A percentile compares a stretch with the other conserved stretches of the same genome.
Conservation (phyloP, 2,888 invertebrate species). For the Diarsia rubi region DNA sequence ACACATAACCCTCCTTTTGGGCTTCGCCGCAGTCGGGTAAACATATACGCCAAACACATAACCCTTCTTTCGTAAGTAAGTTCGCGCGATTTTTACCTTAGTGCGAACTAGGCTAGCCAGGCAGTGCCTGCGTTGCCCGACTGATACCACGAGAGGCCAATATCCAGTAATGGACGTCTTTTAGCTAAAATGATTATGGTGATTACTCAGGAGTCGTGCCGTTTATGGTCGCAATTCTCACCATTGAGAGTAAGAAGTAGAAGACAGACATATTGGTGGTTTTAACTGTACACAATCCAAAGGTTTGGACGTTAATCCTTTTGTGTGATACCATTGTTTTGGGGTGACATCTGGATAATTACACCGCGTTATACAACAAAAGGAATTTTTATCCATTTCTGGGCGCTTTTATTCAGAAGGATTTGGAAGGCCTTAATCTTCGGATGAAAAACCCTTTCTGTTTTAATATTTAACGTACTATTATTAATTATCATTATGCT, state of each 20-base stretch:
- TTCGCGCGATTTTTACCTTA: too few relatives aligned
- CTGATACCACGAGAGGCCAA: too few relatives aligned
- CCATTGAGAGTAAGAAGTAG: background rate
- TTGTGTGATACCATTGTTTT: slow-evolving; percentile 51
- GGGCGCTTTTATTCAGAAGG: slow-evolving; percentile 10
- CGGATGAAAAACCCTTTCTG: background rate
- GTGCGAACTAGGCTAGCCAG: too few relatives aligned
- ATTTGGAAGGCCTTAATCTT: slow-evolving; percentile 31
- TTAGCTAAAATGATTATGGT: too few relatives aligned
- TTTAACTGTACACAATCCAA: slow-evolving; percentile 49
- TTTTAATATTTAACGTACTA: slow-evolving; percentile 4
- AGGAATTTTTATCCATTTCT: slow-evolving; percentile 28
- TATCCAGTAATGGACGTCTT: too few relatives aligned
- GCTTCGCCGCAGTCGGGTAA: too few relatives aligned
- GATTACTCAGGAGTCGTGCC: background rate
- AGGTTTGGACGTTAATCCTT: slow-evolving; percentile 50
- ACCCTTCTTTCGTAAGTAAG: too few relatives aligned
- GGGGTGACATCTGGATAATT: slow-evolving; percentile 54
- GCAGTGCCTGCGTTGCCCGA: too few relatives aligned
- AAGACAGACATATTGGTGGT: background rate
- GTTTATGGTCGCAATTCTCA: background rate
- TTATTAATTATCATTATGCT: background rate
- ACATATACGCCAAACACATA: too few relatives aligned
- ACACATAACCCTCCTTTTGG: too few relatives aligned
- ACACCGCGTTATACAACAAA: slow-evolving; percentile 40